Conservation (phyloP, 2,113 vertebrate genomes). For the Semicossyphus pulcher region DNA sequence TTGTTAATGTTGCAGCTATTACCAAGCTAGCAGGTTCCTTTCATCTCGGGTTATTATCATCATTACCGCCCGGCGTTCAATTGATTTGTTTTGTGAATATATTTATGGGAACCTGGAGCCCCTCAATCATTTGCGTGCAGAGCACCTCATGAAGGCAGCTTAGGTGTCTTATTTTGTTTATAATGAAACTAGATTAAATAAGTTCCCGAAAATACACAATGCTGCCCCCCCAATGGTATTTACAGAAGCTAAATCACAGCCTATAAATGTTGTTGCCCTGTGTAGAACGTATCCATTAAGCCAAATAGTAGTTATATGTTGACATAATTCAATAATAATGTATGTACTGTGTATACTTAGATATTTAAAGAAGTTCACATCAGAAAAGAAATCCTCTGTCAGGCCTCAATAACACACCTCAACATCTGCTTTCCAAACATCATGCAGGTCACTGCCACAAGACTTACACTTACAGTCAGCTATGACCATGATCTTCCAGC, state of each 20-base stretch:
- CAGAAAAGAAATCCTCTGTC: too few species aligned
- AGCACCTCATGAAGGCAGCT: neutral
- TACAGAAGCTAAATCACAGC: neutral
- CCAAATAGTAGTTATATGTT: too few species aligned
- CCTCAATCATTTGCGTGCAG: neutral
- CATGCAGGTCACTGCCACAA: too few species aligned
- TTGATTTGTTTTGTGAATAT: conserved; percentile 19
- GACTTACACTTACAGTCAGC: too few species aligned
- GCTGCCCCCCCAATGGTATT: neutral
- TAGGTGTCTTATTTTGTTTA: neutral
- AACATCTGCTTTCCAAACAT: too few species aligned
- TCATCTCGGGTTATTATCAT: conserved; percentile 9
- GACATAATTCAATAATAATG: too few species aligned
- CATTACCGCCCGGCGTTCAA: neutral
- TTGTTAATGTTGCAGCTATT: conserved; percentile 23
- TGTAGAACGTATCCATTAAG: too few species aligned
- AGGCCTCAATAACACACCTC: too few species aligned
- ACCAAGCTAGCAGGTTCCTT: neutral
- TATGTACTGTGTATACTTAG: too few species aligned
- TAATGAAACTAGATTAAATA: neutral
- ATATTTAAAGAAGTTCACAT: too few species aligned
- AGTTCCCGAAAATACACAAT: neutral
- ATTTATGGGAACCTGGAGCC: conserved; percentile 6
- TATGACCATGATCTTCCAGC: too few species aligned
- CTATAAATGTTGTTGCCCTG: too few species aligned